Evolutionary conservation across 1,140 invertebrate species (phyloP), one percentile per base, ranked within the genome.

Genomic region (Liolophura sinensis): DNA sequence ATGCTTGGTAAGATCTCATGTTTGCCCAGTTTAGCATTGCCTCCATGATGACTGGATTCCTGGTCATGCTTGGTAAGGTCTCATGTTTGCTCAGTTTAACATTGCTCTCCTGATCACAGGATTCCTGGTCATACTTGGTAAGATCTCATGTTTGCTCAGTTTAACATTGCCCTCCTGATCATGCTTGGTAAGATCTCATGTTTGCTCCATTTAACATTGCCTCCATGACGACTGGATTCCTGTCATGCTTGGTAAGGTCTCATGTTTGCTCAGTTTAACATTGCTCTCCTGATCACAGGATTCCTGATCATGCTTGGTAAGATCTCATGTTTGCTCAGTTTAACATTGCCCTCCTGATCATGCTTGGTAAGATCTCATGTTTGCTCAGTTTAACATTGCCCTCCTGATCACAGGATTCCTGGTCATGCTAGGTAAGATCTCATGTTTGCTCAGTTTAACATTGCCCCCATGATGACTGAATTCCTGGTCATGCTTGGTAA

Each of bases 301-400:
- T 84, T 91, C 51, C 88, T 97, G 61, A 89, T 97, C 48, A 83
- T 97, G 11, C 96, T 93, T 86, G 95, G 94, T 95, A 87, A 88
- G 87, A 85, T 22, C 24, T 54, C 27, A 61, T 73, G 55, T 27
- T 63, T 46, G 1, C n/a, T n/a, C n/a, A n/a, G n/a, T n/a, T n/a
- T n/a, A n/a, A n/a, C n/a, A n/a, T n/a, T n/a, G n/a, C n/a, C n/a
- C n/a, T 91, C 51, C 88, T 97, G 61, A 89, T 97, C 48, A 83
- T 97, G 11, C 96, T 93, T 86, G 95, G 94, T 95, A 87, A 88
- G 87, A 85, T 22, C 24, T 54, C 27, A 61, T 73, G 55, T 27
- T 63, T 46, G 1, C n/a, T n/a, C n/a, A n/a, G n/a, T n/a, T n/a
- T n/a, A n/a, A n/a, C 22, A 87, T 88, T 69, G 90, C 95, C 9